These are phyloP conservation scores for Ormyrus rosae DNA, from an alignment of 2,888 invertebrate species.

Conservation along the genomic window DNA sequence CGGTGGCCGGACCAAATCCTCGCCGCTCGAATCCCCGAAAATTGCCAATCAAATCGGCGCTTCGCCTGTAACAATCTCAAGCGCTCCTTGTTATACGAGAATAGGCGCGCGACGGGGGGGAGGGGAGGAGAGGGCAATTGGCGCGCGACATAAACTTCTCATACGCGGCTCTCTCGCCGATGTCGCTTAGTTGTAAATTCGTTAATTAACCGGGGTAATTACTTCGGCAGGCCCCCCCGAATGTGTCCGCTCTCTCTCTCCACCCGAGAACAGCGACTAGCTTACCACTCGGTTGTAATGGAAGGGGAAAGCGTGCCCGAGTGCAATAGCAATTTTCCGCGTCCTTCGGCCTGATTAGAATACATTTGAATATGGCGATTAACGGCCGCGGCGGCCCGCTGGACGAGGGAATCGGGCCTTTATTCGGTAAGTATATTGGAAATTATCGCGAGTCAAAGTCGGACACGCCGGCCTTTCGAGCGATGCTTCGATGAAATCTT, in stretches of 20 bases:
- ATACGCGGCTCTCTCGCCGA: neutral
- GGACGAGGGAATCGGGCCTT: constrained; percentile 29
- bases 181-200: constrained; percentile 69
- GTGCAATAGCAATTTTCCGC: constrained; percentile 57
- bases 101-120: neutral
- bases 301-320: constrained; percentile 26
- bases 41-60: constrained; percentile 55
- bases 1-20: neutral
- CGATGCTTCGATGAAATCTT: too few relatives aligned
- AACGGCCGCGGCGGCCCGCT: neutral
- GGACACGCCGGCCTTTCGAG: too few relatives aligned
- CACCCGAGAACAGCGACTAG: too few relatives aligned
- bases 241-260: neutral
- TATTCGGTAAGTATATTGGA: constrained; percentile 40
- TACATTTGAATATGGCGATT: constrained; percentile 57
- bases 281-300: too few relatives aligned
- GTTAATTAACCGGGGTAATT: constrained; percentile 74
- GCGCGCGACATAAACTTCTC: too few relatives aligned
- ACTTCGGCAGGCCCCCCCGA: constrained; percentile 58
- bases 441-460: constrained; percentile 16
- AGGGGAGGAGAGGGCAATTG: neutral
- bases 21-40: constrained; percentile 21
- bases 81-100: constrained; percentile 27
- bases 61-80: constrained; percentile 53
- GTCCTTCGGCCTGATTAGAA: constrained; percentile 56